Evolutionary conservation across 2,888 invertebrate species (phyloP).

Genomic region (Diarsia mendica): DNA sequence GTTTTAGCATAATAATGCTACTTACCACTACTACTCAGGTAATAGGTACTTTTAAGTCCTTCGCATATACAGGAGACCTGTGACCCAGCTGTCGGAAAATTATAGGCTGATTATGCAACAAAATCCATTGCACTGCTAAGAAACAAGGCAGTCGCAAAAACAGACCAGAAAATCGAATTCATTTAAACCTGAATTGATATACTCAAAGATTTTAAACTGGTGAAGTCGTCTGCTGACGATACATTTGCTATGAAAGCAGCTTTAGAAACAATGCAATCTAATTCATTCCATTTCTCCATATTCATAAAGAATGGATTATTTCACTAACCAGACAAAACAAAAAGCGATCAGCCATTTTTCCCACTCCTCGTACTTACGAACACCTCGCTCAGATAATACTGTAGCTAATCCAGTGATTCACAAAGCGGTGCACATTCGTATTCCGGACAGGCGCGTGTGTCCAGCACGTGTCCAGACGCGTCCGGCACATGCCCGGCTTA

Average conservation of each 20-base stretch:
- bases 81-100: too few species aligned
- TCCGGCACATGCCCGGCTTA: conserved; percentile 64
- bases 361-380: neutral
- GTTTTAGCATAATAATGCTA: too few species aligned
- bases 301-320: neutral
- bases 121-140: neutral
- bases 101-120: neutral
- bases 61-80: too few species aligned
- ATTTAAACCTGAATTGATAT: neutral
- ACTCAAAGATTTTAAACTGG: neutral
- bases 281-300: neutral
- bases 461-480: conserved; percentile 32
- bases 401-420: conserved; percentile 53
- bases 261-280: neutral
- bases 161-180: neutral
- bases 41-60: too few species aligned
- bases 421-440: conserved; percentile 59
- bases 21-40: too few species aligned
- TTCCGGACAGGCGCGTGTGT: conserved; percentile 58
- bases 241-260: neutral
- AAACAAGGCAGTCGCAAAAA: neutral
- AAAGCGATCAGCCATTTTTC: neutral
- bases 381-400: conserved; percentile 34
- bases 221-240: neutral
- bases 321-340: neutral